These are phyloP conservation scores for Drosophila subquinaria DNA, from an alignment of 2,888 invertebrate species.

Conservation along the genomic window DNA sequence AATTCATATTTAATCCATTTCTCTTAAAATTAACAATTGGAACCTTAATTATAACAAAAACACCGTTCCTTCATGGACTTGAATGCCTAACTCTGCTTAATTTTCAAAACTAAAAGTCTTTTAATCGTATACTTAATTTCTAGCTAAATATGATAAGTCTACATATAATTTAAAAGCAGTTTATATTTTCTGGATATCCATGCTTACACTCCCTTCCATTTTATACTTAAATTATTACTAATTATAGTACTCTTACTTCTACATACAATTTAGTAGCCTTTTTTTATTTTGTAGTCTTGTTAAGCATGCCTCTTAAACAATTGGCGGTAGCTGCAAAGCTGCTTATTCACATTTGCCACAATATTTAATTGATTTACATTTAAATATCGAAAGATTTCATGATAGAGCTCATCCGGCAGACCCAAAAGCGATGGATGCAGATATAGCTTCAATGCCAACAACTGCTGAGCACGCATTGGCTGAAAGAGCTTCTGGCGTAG, in stretches of 20 bases:
- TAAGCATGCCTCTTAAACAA: neutral
- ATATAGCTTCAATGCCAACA: constrained; percentile 80
- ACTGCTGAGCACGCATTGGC: constrained; percentile 87
- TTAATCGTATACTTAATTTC: neutral
- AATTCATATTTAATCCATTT: too few species aligned
- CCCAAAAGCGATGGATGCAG: constrained; percentile 84
- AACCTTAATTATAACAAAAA: too few species aligned
- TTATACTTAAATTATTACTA: neutral
- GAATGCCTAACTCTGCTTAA: too few species aligned
- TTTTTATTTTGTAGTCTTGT: neutral
- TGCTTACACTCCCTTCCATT: neutral
- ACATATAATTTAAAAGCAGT: neutral
- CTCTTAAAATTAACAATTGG: too few species aligned
- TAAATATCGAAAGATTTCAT: constrained; percentile 72
- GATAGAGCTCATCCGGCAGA: constrained; percentile 80
- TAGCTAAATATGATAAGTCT: fast-evolving
- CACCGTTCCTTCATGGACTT: too few species aligned
- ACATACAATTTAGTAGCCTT: neutral
- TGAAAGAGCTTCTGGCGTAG: constrained; percentile 87
- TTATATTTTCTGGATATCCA: neutral
- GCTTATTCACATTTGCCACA: constrained; percentile 76
- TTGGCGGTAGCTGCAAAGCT: constrained; percentile 50
- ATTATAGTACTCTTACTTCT: neutral
- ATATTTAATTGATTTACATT: constrained; percentile 70
- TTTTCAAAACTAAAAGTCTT: too few species aligned